These are phyloP conservation scores for Prionace glauca DNA, from an alignment of 2,797 vertebrate genomes.

Conservation along the genomic window DNA sequence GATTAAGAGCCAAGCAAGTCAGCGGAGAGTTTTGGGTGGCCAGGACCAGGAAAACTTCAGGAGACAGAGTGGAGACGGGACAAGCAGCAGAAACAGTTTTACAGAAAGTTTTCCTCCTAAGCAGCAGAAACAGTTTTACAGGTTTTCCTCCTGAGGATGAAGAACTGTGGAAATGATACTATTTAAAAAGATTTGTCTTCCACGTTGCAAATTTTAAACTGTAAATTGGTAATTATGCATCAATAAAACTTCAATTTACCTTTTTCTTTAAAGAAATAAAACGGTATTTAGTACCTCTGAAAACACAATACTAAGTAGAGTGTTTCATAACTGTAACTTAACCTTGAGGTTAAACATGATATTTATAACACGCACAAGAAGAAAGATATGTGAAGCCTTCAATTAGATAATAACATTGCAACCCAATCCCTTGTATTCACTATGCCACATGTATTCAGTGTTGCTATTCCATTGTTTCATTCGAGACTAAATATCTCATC, in stretches of 20 bases:
- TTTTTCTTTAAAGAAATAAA: background rate
- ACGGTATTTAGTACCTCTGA: background rate
- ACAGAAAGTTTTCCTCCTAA: background rate
- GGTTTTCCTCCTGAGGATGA: background rate
- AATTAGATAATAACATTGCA: constrained; percentile 29
- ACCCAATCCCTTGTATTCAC: constrained; percentile 12
- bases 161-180: background rate
- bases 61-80: background rate
- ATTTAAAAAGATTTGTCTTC: background rate
- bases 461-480: constrained; percentile 25
- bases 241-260: background rate
- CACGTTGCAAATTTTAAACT: background rate
- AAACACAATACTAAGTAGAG: background rate
- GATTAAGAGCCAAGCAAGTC: background rate
- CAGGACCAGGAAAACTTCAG: background rate
- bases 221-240: background rate
- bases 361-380: background rate
- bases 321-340: background rate
- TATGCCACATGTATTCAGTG: background rate
- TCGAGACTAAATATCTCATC: background rate
- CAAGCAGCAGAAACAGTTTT: background rate
- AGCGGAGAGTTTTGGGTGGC: no score
- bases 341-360: background rate
- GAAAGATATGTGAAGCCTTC: background rate
- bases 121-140: background rate